A percentile compares a stretch with the other conserved stretches of the same genome.
Conservation (phyloP, 2,888 invertebrate genomes). For the Trypoxylon attenuatum region DNA sequence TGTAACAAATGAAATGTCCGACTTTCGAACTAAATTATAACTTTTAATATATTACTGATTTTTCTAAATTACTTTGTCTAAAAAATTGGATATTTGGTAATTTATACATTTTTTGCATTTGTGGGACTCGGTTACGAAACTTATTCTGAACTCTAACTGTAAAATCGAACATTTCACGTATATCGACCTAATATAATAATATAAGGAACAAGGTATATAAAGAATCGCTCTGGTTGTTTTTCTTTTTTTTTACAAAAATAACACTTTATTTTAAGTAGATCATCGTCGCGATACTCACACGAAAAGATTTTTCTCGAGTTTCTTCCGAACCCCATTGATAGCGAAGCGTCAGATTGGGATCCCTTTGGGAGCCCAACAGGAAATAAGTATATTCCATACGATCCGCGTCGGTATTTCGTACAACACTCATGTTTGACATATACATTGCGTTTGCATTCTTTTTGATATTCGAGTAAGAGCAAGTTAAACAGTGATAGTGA, state of each 20-base stretch:
- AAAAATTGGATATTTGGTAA: too few species aligned
- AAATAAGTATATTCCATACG: constrained; percentile 33
- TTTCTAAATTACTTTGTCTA: too few species aligned
- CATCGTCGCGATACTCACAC: constrained; percentile 47
- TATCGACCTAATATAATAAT: too few species aligned
- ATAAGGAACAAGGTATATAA: too few species aligned
- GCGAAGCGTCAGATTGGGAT: constrained; percentile 25
- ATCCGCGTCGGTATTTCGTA: constrained; percentile 16
- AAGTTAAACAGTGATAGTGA: constrained; percentile 74
- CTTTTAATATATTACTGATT: too few species aligned
- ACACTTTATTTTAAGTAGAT: constrained; percentile 59
- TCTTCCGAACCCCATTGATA: constrained; percentile 36
- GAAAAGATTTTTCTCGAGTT: constrained; percentile 52
- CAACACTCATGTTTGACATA: constrained; percentile 48
- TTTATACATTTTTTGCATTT: too few species aligned
- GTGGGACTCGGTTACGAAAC: too few species aligned
- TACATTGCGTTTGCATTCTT: constrained; percentile 19
- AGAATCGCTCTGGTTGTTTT: neutral
- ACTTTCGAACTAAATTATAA: too few species aligned
- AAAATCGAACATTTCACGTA: too few species aligned
- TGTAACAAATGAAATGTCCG: too few species aligned
- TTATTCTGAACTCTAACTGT: too few species aligned
- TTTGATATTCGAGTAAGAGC: constrained; percentile 47
- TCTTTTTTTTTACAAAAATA: constrained; percentile 53
- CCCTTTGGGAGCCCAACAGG: constrained; percentile 35